A percentile compares a stretch with the other conserved stretches of the same genome.
Evolutionary conservation across 2,888 invertebrate species (phyloP).

Genomic region (Trichopoda pennipes): DNA sequence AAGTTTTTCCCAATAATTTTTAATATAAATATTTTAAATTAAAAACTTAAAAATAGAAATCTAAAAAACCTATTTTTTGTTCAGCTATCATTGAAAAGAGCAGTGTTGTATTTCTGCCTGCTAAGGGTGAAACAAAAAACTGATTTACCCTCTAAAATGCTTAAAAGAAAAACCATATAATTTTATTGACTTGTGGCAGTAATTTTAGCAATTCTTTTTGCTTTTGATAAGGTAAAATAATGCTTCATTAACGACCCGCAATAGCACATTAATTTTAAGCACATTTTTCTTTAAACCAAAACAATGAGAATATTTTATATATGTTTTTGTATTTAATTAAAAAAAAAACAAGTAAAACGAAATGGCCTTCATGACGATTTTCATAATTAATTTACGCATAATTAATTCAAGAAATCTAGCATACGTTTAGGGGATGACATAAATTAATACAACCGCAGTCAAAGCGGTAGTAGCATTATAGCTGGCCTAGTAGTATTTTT

Average conservation of each 20-base stretch:
- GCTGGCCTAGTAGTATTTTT: background rate
- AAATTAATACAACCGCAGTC: background rate
- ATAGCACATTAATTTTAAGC: slow-evolving; percentile 15
- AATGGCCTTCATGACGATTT: slow-evolving; percentile 63
- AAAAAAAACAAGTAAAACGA: slow-evolving; percentile 23
- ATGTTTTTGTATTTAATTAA: background rate
- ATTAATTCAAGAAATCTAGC: slow-evolving; percentile 63
- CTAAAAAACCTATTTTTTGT: slow-evolving; percentile 23
- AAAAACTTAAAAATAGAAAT: slow-evolving; percentile 15
- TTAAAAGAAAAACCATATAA: slow-evolving; percentile 27
- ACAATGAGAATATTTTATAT: background rate
- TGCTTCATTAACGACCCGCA: background rate
- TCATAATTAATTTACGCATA: slow-evolving; percentile 67
- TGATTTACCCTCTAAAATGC: background rate
- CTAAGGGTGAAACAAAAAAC: background rate
- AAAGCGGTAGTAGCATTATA: background rate
- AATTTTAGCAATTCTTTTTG: slow-evolving; percentile 14
- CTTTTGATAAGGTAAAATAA: too few relatives aligned
- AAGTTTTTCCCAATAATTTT: too few relatives aligned
- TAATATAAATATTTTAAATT: slow-evolving; percentile 57
- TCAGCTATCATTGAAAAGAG: slow-evolving; percentile 2
- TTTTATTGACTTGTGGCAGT: slow-evolving; percentile 28
- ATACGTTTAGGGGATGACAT: slow-evolving; percentile 54
- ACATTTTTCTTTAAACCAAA: slow-evolving; percentile 20
- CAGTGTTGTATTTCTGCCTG: background rate